A percentile compares a stretch with the other conserved stretches of the same genome.
These are phyloP conservation scores for Pristionchus pacificus DNA, from an alignment of 1,140 invertebrate species.

Conservation along the genomic window DNA sequence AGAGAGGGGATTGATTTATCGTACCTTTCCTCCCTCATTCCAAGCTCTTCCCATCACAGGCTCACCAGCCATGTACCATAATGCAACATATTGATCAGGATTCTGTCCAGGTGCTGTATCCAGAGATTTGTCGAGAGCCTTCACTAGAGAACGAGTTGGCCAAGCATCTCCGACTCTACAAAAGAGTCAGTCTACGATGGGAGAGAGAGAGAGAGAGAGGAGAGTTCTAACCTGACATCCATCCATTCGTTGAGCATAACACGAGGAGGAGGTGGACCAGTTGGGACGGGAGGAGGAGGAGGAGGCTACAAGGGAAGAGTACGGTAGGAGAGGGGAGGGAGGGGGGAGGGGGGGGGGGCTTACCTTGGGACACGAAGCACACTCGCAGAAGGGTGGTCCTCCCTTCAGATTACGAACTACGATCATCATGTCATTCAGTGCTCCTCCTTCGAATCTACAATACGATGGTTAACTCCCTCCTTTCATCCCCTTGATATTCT, in stretches of 20 bases:
- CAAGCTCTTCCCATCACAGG: conserved; percentile 48
- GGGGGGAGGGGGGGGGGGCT: not conserved
- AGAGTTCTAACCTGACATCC: conserved; percentile 38
- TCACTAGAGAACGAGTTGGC: conserved; percentile 25
- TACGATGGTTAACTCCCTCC: not conserved
- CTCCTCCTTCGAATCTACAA: conserved; percentile 4
- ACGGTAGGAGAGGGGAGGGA: not conserved
- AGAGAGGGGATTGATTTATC: conserved; percentile 1
- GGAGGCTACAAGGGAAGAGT: conserved; percentile 16
- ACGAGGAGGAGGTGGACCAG: conserved; percentile 18
- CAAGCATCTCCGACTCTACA: conserved; percentile 42
- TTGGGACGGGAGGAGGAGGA: conserved; percentile 10
- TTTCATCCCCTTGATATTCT: too few relatives aligned
- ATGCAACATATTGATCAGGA: conserved; percentile 45
- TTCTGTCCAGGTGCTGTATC: conserved; percentile 37
- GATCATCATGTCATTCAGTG: conserved; percentile 36
- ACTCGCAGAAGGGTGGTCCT: conserved; percentile 42
- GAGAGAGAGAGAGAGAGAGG: too few relatives aligned
- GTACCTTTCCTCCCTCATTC: conserved; percentile 45
- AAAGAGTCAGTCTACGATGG: not conserved
- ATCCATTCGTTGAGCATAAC: conserved; percentile 46
- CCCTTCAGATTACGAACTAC: conserved; percentile 35
- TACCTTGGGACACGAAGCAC: conserved; percentile 33
- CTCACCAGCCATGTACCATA: conserved; percentile 41
- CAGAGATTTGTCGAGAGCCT: conserved; percentile 35